phyloP scores from a whole-genome alignment of 2,113 vertebrate species.

The Ascaphus truei region DNA sequence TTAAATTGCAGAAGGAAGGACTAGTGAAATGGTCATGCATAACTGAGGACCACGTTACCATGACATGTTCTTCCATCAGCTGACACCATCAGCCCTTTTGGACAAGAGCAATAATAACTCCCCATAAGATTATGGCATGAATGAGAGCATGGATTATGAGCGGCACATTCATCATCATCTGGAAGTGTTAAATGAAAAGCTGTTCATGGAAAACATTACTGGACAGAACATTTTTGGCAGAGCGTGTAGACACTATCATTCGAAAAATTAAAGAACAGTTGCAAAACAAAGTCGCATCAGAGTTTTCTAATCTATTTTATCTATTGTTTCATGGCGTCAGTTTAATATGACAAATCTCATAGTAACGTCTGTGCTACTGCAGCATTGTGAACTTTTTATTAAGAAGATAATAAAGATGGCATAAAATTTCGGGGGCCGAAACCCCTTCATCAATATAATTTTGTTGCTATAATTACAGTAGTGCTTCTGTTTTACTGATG shows the following conservation, averaged over 20 bases:
- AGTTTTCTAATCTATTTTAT: no score
- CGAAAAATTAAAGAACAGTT: no score
- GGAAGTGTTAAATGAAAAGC: slow-evolving; percentile 24
- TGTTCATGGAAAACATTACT: background rate
- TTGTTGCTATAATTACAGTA: no score
- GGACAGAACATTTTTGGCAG: background rate
- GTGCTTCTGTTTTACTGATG: no score
- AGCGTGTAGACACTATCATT: background rate
- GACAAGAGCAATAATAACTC: slow-evolving; percentile 91
- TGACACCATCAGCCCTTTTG: slow-evolving; percentile 81
- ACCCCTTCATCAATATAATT: no score
- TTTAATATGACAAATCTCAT: no score
- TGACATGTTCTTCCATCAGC: slow-evolving; percentile 88
- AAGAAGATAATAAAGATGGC: no score
- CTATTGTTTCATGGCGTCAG: no score
- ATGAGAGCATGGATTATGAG: slow-evolving; percentile 83
- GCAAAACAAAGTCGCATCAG: no score
- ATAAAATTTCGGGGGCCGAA: no score
- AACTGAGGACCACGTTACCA: slow-evolving; percentile 57
- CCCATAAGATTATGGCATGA: slow-evolving; percentile 85
- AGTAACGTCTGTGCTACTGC: no score
- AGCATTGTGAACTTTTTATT: no score
- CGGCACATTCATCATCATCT: slow-evolving; percentile 90
- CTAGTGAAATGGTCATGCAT: background rate
- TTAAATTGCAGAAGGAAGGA: background rate